Percentiles rank a stretch among this genome's conserved stretches.
Conservation (phyloP, 1,140 invertebrate genomes). For the Oedothorax gibbosus region DNA sequence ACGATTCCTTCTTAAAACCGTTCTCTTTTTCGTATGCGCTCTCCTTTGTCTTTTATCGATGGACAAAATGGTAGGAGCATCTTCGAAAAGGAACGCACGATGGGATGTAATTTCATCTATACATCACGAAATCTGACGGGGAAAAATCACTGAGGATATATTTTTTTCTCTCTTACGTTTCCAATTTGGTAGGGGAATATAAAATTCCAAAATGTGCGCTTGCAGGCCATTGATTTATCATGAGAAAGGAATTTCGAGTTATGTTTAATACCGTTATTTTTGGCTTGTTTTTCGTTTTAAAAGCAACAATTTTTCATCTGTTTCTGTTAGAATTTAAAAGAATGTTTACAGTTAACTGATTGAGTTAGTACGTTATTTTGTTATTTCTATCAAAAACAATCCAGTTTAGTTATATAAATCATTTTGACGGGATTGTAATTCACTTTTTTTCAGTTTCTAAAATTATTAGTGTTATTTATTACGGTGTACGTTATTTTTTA, state of each 20-base stretch:
- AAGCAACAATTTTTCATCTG: neutral
- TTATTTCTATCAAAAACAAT: no score
- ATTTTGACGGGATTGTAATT: no score
- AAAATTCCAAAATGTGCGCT: slow-evolving; percentile 9
- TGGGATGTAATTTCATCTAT: slow-evolving; percentile 52
- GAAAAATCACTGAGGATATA: slow-evolving; percentile 36
- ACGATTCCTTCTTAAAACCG: slow-evolving; percentile 48
- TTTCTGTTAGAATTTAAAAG: no score
- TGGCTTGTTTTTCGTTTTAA: neutral
- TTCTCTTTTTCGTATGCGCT: slow-evolving; percentile 35
- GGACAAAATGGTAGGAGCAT: slow-evolving; percentile 14
- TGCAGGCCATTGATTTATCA: slow-evolving; percentile 20
- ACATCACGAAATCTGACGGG: slow-evolving; percentile 47
- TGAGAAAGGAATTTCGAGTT: slow-evolving; percentile 1
- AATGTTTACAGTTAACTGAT: no score
- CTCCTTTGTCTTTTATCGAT: slow-evolving; percentile 26
- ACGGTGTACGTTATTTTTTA: no score
- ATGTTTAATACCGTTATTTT: slow-evolving; percentile 10
- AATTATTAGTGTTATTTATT: no score
- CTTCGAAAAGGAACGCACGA: slow-evolving; percentile 9
- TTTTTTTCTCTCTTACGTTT: slow-evolving; percentile 9
- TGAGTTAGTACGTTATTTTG: no score
- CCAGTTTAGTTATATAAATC: no score
- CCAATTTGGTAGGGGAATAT: slow-evolving; percentile 28
- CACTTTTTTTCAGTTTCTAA: no score